These are phyloP conservation scores for Noctua comes DNA, from an alignment of 2,888 invertebrate species.

Conservation along the genomic window DNA sequence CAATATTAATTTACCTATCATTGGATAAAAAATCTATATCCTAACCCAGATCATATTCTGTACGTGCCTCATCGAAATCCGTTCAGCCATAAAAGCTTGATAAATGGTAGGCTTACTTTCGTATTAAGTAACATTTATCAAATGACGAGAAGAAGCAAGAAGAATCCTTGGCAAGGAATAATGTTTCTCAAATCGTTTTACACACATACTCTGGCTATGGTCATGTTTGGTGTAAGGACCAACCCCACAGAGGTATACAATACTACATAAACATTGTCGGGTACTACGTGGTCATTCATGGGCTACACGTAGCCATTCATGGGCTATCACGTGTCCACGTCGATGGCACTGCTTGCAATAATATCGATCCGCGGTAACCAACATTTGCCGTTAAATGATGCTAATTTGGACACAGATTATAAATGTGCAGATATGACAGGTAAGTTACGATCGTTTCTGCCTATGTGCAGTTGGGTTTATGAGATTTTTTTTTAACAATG, in stretches of 20 bases:
- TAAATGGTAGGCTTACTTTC: background rate
- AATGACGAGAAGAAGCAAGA: background rate
- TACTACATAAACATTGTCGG: background rate
- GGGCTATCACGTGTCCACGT: constrained; percentile 47
- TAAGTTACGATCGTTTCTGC: background rate
- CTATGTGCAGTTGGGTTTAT: background rate
- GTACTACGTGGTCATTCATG: constrained; percentile 46
- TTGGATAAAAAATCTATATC: background rate
- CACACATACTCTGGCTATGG: background rate
- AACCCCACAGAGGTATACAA: background rate
- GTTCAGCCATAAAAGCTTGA: background rate
- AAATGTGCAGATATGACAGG: constrained; percentile 18
- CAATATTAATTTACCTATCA: background rate
- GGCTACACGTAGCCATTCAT: constrained; percentile 51
- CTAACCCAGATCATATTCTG: background rate
- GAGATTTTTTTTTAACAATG: background rate
- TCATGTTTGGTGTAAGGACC: background rate
- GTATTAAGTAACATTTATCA: background rate
- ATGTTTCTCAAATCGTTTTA: background rate
- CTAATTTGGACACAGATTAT: constrained; percentile 68
- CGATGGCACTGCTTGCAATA: constrained; percentile 32
- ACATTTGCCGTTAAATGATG: constrained; percentile 74
- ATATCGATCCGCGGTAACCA: constrained; percentile 52
- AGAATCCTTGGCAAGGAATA: background rate
- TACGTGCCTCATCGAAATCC: background rate